Evolutionary conservation across 2,888 invertebrate species (phyloP), one percentile per base, ranked within the genome.

Genomic region (Acronicta leporina): DNA sequence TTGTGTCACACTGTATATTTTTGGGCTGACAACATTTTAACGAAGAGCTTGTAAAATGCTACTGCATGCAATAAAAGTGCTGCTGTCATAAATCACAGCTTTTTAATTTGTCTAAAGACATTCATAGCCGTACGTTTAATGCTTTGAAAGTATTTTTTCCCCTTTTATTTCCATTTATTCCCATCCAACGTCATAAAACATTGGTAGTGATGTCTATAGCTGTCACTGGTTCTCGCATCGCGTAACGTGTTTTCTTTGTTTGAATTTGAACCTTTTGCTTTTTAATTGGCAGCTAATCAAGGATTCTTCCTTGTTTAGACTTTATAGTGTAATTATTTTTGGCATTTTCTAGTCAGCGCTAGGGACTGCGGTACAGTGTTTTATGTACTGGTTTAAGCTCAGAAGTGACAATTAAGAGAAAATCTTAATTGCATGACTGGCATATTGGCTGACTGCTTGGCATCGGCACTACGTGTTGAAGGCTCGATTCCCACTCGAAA

Each of bases 101-200:
- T 85, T 91, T 89, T 89, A 90, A 90, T 90, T 90, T 88, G 80
- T 82, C 80, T 80, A 81, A 81, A 84, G 86, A 84, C 87, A 82
- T 87, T 83, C 82, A 79, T 82, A 74, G 81, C 75, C 77, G 77
- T 84, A 80, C 84, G 79, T 87, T 86, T 83, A 75, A 80, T 81
- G 82, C 76, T 84, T 80, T 83, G 84, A 83, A 84, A 86, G 85
- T 82, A 85, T 86, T 86, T 80, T 75, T 77, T 78, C 80, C 85
- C 83, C 80, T 86, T 88, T 88, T 86, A 86, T 86, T 87, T 83
- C 78, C 78, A 82, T 87, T 86, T 83, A 81, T 81, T 73, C 82
- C 81, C 75, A 83, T 73, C 72, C 78, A 71, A 74, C 81, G 84
- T 82, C 85, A 84, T 90, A 90, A 90, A 89, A 87, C 85, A 86